Conservation (phyloP, 1,140 invertebrate genomes). For the Centruroides vittatus region DNA sequence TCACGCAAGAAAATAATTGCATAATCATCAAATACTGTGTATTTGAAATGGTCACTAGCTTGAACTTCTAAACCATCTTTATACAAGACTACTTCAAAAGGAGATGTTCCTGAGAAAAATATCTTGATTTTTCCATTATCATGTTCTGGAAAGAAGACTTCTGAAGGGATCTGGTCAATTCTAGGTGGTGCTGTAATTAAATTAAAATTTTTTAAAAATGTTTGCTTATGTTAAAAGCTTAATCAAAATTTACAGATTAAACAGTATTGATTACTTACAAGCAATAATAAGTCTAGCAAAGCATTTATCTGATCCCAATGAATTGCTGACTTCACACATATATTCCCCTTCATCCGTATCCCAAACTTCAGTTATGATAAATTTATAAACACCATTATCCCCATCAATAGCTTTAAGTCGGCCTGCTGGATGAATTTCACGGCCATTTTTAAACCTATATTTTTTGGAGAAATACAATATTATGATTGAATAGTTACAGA, state of each 20-base stretch:
- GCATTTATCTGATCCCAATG: constrained; percentile 58
- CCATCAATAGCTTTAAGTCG: constrained; percentile 46
- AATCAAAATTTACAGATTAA: neutral
- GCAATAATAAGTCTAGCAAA: constrained; percentile 57
- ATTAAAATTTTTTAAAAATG: neutral
- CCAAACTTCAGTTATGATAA: constrained; percentile 78
- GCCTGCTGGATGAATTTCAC: constrained; percentile 36
- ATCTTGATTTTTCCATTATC: constrained; percentile 94
- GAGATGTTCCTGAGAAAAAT: constrained; percentile 80
- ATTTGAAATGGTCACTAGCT: constrained; percentile 69
- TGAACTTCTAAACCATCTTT: constrained; percentile 62
- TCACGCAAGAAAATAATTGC: constrained; percentile 84
- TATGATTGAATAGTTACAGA: too few relatives aligned
- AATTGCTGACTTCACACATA: constrained; percentile 87
- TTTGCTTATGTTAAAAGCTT: neutral
- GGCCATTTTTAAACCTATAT: constrained; percentile 52
- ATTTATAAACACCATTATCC: constrained; percentile 56
- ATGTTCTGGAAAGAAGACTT: constrained; percentile 75
- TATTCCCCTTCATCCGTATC: constrained; percentile 91
- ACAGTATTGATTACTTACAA: constrained; percentile 20
- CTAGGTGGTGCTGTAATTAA: constrained; percentile 57
- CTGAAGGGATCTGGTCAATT: constrained; percentile 80
- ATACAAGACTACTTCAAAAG: constrained; percentile 66
- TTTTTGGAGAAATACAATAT: constrained; percentile 25
- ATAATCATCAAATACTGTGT: constrained; percentile 90